Evolutionary conservation across 2,113 vertebrate genomes (phyloP).

Genomic region (Limanda limanda): DNA sequence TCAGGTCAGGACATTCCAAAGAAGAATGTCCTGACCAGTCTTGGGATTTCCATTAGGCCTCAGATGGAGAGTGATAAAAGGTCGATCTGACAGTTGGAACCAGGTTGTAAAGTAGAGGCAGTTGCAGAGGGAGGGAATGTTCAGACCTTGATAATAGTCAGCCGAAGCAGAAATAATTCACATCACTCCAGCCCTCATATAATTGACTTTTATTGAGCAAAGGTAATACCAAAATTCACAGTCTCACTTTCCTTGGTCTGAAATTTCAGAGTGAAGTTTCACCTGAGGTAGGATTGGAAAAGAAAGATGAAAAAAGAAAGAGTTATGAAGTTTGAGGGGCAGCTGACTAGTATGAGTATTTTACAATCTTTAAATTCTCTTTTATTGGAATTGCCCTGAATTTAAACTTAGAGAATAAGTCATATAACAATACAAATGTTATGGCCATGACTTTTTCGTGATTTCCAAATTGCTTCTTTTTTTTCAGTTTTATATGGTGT

Average conservation of each 20-base stretch:
- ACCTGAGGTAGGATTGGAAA: neutral
- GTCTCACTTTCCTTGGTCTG: neutral
- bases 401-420: too few relatives aligned
- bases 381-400: too few relatives aligned
- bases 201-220: neutral
- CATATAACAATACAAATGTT: too few relatives aligned
- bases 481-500: too few relatives aligned
- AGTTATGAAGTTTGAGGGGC: too few relatives aligned
- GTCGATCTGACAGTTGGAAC: neutral
- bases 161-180: neutral
- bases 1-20: too few relatives aligned
- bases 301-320: neutral
- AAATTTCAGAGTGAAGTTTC: neutral
- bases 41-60: constrained; percentile 3
- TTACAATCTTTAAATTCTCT: too few relatives aligned
- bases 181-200: neutral
- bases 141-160: neutral
- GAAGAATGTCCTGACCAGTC: constrained; percentile 1
- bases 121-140: neutral
- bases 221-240: neutral
- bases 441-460: too few relatives aligned
- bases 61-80: constrained; percentile 1
- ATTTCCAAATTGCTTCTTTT: too few relatives aligned
- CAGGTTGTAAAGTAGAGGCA: neutral
- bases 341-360: too few relatives aligned